Evolutionary conservation across 2,797 vertebrate genomes (phyloP).

Genomic region (Myiotriccus ornatus): DNA sequence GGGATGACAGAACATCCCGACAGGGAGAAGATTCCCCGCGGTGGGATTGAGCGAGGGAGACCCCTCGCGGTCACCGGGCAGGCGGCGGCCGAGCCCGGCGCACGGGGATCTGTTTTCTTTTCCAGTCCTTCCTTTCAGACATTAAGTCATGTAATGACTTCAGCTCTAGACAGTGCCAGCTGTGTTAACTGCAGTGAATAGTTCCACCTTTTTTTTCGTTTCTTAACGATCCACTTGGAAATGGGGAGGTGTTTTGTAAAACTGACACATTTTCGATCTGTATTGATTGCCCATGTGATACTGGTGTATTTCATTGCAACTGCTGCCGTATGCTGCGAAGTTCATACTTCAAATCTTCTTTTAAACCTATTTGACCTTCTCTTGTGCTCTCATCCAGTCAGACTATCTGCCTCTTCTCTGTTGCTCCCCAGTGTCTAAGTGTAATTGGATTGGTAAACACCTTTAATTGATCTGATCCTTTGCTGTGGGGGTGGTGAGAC

Average conservation of each 20-base stretch:
- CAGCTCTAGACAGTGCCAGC: background rate
- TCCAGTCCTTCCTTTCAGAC: background rate
- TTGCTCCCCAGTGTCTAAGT: background rate
- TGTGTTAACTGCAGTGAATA: background rate
- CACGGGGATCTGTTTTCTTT: background rate
- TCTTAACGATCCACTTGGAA: background rate
- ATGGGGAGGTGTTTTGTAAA: background rate
- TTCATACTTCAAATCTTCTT: background rate
- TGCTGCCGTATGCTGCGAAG: background rate
- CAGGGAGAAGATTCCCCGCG: background rate
- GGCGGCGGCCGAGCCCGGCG: background rate
- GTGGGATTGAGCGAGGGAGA: constrained; percentile 19
- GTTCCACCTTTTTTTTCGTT: background rate
- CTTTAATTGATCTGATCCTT: background rate
- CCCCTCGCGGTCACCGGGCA: constrained; percentile 7
- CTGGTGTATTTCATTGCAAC: background rate
- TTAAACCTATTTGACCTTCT: background rate
- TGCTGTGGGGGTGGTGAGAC: background rate
- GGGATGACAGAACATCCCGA: background rate
- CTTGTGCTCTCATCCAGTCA: background rate
- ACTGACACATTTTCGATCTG: background rate
- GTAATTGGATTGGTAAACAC: background rate
- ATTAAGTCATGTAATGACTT: background rate
- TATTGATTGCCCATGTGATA: background rate
- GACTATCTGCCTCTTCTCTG: background rate